Percentiles rank a stretch among this genome's conserved stretches.
Conservation (phyloP, 2,888 invertebrate species). For the Kuschelorhynchus macadamiae region DNA sequence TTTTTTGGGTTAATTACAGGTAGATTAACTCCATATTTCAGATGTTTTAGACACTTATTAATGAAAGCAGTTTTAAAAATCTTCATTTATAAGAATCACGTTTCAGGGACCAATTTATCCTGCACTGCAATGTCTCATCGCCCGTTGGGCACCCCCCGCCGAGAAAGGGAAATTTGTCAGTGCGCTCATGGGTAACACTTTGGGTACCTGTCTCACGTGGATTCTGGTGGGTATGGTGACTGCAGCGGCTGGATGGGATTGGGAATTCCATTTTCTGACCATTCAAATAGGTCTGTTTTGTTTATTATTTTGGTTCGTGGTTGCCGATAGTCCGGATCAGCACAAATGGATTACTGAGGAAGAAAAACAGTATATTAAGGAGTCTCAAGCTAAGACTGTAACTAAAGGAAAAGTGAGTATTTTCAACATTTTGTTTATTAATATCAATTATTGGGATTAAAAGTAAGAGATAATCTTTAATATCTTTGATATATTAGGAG, state of each 20-base stretch:
- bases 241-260: conserved; percentile 76
- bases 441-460: too few species aligned
- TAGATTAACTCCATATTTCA: too few species aligned
- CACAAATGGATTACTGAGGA: conserved; percentile 75
- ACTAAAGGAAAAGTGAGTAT: conserved; percentile 56
- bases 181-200: conserved; percentile 80
- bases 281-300: conserved; percentile 73
- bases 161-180: conserved; percentile 82
- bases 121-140: conserved; percentile 76
- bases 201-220: conserved; percentile 81
- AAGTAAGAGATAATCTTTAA: too few species aligned
- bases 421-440: too few species aligned
- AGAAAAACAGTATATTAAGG: conserved; percentile 75
- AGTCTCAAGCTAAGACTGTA: conserved; percentile 55
- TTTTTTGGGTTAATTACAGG: too few species aligned
- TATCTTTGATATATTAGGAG: too few species aligned
- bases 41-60: too few species aligned
- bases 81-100: not conserved
- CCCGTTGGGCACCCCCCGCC: conserved; percentile 82
- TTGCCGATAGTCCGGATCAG: conserved; percentile 75
- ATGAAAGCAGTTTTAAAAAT: too few species aligned
- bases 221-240: conserved; percentile 77
- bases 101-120: conserved; percentile 75
- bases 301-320: conserved; percentile 74
- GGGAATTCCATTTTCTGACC: conserved; percentile 78